Base-by-base conservation (phyloP, 2,797 vertebrate species). In the Takifugu rubripes region DNA sequence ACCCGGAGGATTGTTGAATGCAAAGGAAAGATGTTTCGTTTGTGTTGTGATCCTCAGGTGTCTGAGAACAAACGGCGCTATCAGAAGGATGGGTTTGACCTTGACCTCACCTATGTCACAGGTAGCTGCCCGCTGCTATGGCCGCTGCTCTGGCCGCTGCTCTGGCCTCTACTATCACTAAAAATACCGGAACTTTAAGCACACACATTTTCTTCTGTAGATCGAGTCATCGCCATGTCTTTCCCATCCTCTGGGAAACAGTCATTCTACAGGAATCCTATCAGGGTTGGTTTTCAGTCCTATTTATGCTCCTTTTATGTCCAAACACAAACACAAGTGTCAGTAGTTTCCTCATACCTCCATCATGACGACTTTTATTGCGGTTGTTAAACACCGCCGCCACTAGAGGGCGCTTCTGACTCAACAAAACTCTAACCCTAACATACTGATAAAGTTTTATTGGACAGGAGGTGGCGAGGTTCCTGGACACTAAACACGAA, bases 61-160 rank as follows among this genome's bases (percentile, higher is more conserved):
- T 98, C 96, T 3, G 95, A 94, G 90, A 99, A 99, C 84, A 99
- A 96, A 86, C 89, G 96, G 9, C 91, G 96, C 16, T 99, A 97
- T 71, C 91, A 87, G 64, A 98, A 93, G 69, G 94, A 95, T 81
- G 96, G 96, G 29, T 98, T 99, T 89, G 95, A 98, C 77, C 90
- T 99, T 61, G 96, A 99, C 68, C 95, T 99, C 17, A 98, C 95
- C 53, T 98, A 99, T 0, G 61, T 99, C 74, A 99, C 96, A 84
- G 95, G 97, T 97, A 52, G 17, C 54, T 48, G 29, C 52, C 36
- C 25, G 3, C 5, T 43, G 16, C 24, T 2, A 17, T 6, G 9
- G 17, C 2, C 26, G n/a, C 21, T 21, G 21, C 21, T 51, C n/a
- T 14, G 11, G 12, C 4, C 3, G 36, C 36, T 43, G 16, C 24